Conservation (phyloP, 2,797 vertebrate species). For the Gouania willdenowi region DNA sequence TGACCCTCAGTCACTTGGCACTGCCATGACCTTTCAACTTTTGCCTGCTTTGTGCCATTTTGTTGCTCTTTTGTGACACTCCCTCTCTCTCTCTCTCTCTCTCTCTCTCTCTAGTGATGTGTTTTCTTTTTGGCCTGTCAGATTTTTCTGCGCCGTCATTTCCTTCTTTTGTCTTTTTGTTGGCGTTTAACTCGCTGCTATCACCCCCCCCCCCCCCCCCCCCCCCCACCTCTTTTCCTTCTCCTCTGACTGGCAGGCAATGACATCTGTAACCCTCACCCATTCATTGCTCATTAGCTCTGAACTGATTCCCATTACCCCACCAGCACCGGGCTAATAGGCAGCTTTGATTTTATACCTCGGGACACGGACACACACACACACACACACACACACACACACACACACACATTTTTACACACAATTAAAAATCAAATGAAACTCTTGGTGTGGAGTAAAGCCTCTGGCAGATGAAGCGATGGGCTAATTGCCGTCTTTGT, state of each 20-base stretch:
- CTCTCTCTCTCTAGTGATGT: background rate
- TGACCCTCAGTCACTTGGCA: slow-evolving; percentile 22
- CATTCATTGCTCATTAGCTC: slow-evolving; percentile 48
- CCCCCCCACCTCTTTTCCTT: background rate
- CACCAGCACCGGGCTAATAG: slow-evolving; percentile 40
- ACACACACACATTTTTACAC: background rate
- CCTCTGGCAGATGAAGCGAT: background rate
- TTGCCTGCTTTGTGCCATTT: background rate
- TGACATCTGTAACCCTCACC: slow-evolving; percentile 28
- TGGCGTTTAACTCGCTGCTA: background rate
- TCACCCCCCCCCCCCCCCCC: background rate
- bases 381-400: slow-evolving; percentile 1
- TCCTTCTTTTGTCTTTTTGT: slow-evolving; percentile 21
- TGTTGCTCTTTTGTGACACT: background rate
- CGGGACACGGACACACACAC: slow-evolving; percentile 4
- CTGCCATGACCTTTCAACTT: slow-evolving; percentile 14
- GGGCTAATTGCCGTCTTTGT: background rate
- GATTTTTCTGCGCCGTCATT: background rate
- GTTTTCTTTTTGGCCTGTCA: slow-evolving; percentile 17
- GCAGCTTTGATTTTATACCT: slow-evolving; percentile 29
- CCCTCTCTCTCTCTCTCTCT: no score
- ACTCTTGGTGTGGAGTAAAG: no score
- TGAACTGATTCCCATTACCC: slow-evolving; percentile 51
- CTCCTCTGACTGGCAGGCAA: background rate
- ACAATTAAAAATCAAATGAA: no score